These are phyloP conservation scores for Drosophila formosana DNA, from an alignment of 2,888 invertebrate genomes.

Conservation along the genomic window DNA sequence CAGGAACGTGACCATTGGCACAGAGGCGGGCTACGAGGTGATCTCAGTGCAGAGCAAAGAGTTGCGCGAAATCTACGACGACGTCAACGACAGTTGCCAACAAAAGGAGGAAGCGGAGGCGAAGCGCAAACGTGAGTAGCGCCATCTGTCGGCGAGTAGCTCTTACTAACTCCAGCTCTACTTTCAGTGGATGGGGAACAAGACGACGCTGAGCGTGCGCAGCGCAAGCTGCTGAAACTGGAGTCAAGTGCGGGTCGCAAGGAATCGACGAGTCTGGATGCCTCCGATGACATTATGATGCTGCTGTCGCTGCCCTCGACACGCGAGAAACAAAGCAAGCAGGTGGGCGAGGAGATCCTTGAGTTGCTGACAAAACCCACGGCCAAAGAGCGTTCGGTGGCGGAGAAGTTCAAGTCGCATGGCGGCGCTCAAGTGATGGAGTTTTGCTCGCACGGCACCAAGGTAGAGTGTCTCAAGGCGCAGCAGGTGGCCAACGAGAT, in stretches of 20 bases:
- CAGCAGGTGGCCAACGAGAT: slow-evolving; percentile 85
- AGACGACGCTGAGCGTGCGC: slow-evolving; percentile 63
- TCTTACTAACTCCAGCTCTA: background rate
- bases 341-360: slow-evolving; percentile 97
- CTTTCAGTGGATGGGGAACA: slow-evolving; percentile 63
- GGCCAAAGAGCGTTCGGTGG: slow-evolving; percentile 97
- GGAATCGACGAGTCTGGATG: slow-evolving; percentile 82
- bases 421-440: slow-evolving; percentile 97
- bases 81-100: slow-evolving; percentile 84
- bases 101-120: slow-evolving; percentile 82
- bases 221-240: slow-evolving; percentile 69
- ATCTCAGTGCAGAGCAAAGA: slow-evolving; percentile 82
- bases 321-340: slow-evolving; percentile 97
- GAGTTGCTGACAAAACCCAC: slow-evolving; percentile 97
- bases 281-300: slow-evolving; percentile 90
- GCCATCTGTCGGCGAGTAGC: background rate
- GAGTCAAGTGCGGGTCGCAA: slow-evolving; percentile 69
- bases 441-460: slow-evolving; percentile 98
- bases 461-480: slow-evolving; percentile 91
- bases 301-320: slow-evolving; percentile 90
- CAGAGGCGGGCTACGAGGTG: slow-evolving; percentile 84
- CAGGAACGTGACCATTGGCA: slow-evolving; percentile 84
- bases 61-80: slow-evolving; percentile 82
- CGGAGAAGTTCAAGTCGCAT: slow-evolving; percentile 97
- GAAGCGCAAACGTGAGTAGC: slow-evolving; percentile 84